A percentile compares a stretch with the other conserved stretches of the same genome.
Conservation (phyloP, 1,140 invertebrate species). For the Ptiloglossa arizonensis region DNA sequence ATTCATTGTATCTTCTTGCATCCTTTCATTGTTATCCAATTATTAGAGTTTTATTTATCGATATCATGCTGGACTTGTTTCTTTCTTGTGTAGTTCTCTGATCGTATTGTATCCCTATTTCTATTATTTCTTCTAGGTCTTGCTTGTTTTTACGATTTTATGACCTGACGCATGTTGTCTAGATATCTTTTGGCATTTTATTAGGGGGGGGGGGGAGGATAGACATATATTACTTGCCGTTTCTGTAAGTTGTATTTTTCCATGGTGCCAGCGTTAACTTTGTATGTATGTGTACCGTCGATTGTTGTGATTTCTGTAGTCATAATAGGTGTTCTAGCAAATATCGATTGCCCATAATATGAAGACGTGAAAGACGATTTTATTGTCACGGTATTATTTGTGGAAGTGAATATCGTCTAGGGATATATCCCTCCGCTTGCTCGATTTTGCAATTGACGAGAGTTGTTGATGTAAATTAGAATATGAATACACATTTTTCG, state of each 20-base stretch:
- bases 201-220: too few species aligned
- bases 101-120: too few species aligned
- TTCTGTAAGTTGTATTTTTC: not conserved
- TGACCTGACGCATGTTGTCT: not conserved
- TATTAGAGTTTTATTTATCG: not conserved
- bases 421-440: not conserved
- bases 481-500: not conserved
- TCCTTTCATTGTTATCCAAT: not conserved
- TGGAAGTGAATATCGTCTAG: not conserved
- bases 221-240: not conserved
- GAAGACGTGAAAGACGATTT: not conserved
- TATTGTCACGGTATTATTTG: not conserved
- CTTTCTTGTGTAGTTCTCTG: too few species aligned
- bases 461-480: not conserved
- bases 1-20: constrained; percentile 5
- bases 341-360: not conserved
- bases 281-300: not conserved
- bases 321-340: not conserved
- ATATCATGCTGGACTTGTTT: not conserved
- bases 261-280: not conserved
- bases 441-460: not conserved
- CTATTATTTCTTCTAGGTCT: not conserved
- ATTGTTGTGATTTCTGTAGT: not conserved
- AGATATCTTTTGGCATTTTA: not conserved
- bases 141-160: not conserved